Evolutionary conservation across 2,797 vertebrate species (phyloP).

Genomic region (Chlorospingus flavigularis): DNA sequence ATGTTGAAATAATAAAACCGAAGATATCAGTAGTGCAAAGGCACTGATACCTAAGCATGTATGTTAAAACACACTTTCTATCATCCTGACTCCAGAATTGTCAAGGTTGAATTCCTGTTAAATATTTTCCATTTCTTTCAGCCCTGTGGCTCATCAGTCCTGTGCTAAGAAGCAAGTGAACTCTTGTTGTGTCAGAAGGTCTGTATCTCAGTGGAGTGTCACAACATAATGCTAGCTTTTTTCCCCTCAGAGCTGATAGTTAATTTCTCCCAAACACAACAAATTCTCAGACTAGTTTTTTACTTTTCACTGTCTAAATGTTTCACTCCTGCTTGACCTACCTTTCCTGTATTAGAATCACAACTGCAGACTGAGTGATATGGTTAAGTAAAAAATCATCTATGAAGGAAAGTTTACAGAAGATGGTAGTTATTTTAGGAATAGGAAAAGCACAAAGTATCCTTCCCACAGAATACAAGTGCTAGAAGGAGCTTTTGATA

Average conservation of each 20-base stretch:
- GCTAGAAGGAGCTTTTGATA: neutral
- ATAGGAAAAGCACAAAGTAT: neutral
- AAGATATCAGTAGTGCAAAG: neutral
- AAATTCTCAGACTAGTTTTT: neutral
- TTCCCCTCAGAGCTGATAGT: neutral
- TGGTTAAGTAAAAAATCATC: neutral
- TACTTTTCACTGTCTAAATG: neutral
- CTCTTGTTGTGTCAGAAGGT: neutral
- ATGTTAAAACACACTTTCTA: neutral
- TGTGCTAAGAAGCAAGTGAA: neutral
- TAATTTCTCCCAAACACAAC: neutral
- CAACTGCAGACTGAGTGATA: neutral
- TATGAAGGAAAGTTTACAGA: neutral
- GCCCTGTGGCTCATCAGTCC: neutral
- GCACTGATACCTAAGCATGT: neutral
- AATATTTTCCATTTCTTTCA: neutral
- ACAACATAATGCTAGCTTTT: neutral
- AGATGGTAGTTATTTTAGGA: neutral
- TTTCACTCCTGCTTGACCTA: neutral
- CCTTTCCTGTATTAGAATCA: neutral
- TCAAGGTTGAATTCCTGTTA: neutral
- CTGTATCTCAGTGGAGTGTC: neutral
- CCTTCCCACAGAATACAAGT: neutral
- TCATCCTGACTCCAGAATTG: neutral
- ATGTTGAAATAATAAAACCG: neutral